Base-by-base conservation (phyloP, 2,888 invertebrate genomes). In the Catocala fraxini region DNA sequence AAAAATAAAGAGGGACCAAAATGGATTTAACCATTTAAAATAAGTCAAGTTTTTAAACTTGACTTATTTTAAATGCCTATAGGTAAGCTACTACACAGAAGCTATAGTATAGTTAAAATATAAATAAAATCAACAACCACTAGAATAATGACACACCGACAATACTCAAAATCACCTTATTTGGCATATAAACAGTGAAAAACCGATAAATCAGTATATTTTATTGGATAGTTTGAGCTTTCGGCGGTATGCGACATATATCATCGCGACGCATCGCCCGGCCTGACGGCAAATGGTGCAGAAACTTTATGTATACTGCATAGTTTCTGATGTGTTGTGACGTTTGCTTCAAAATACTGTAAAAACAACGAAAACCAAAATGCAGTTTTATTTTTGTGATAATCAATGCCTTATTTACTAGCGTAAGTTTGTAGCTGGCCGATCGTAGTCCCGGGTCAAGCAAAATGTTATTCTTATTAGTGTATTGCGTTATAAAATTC, bases 231-330 rank as follows among this genome's bases (percentile, higher is more conserved):
- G 80, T 77, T 77, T 65, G 71, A 78, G 77, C 76, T 81, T 79
- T 82, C 79, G 74, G 68, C 73, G 62, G 64, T 70, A 70, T 78
- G 73, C 63, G 62, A 64, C 74, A 83, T 82, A 83, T 82, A 81
- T 84, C 86, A 85, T 83, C 56, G 70, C 65, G 67, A 75, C 80
- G 76, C 78, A 77, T 77, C 74, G 79, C 72, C 69, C 66, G 79
- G 71, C 75, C 73, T 68, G 77, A 74, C 75, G 74, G 75, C 78
- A 82, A 87, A 87, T 87, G 82, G 84, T 66, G 80, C 78, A 76
- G 76, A 77, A 73, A 76, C 70, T 71, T 71, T 75, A 70, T 73
- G 65, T 69, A 59, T 59, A 66, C 62, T 70, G 68, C 52, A 68
- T 53, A 68, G 66, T 61, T 49, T 63, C 63, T 75, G 69, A 70